Conservation (phyloP, 2,113 vertebrate genomes). For the Hippopotamus amphibius region DNA sequence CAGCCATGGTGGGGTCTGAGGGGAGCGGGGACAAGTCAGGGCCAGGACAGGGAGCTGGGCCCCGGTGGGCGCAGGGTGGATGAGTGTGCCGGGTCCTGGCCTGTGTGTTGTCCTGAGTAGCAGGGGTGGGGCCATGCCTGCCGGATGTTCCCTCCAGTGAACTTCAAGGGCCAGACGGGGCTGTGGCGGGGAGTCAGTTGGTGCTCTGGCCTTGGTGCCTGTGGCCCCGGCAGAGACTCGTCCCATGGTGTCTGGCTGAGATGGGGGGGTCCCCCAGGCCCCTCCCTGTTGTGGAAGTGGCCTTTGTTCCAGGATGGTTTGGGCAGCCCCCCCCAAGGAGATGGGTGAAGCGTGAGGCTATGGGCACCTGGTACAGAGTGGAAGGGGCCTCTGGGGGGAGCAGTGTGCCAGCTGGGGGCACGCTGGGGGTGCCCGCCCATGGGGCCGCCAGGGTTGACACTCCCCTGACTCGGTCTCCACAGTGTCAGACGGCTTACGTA, state of each 20-base stretch:
- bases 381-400: background rate
- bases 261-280: background rate
- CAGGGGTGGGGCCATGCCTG: background rate
- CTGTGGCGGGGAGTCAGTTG: background rate
- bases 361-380: background rate
- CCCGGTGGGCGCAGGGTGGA: background rate
- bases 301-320: background rate
- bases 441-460: background rate
- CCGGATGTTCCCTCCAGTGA: background rate
- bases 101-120: background rate
- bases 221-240: too few relatives aligned
- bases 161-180: constrained; percentile 45
- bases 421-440: too few relatives aligned
- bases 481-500: accelerated
- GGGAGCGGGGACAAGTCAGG: background rate
- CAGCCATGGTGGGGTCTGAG: accelerated
- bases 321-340: background rate
- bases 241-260: too few relatives aligned
- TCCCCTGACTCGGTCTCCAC: background rate
- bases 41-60: background rate
- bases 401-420: background rate
- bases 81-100: background rate
- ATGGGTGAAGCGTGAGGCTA: background rate
- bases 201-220: too few relatives aligned
- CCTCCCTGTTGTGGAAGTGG: background rate